phyloP scores from a whole-genome alignment of 2,888 invertebrate species.

The Oxycera nigricornis region DNA sequence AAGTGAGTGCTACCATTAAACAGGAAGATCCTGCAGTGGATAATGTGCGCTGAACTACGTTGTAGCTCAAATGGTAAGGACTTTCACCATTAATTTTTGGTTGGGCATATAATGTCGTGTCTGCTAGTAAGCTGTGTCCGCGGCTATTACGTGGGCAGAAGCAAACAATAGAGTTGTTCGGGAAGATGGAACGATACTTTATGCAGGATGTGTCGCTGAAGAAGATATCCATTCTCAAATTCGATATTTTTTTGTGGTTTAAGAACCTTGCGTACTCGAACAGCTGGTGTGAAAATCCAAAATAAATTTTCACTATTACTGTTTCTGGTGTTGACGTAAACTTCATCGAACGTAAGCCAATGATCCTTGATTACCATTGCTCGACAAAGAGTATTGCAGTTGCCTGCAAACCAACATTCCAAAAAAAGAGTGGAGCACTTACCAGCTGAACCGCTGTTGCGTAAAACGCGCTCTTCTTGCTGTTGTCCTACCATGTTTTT shows the following conservation, averaged over 20 bases:
- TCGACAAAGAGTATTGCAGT: too few species aligned
- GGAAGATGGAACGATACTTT: not conserved
- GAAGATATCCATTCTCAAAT: not conserved
- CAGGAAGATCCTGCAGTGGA: not conserved
- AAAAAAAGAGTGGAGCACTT: constrained; percentile 7
- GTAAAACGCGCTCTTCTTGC: constrained; percentile 56
- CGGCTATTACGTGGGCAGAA: not conserved
- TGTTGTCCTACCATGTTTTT: constrained; percentile 56
- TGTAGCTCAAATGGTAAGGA: not conserved
- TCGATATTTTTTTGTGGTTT: too few species aligned
- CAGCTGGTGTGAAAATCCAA: too few species aligned
- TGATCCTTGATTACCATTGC: too few species aligned
- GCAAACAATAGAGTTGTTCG: too few species aligned
- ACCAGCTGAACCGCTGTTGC: constrained; percentile 54
- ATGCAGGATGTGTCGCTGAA: not conserved
- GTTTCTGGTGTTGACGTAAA: too few species aligned
- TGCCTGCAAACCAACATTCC: not conserved
- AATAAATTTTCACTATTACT: too few species aligned
- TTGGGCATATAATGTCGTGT: not conserved
- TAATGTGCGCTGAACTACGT: not conserved
- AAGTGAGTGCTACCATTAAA: not conserved
- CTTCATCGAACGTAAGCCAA: too few species aligned
- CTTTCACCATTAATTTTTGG: constrained; percentile 16
- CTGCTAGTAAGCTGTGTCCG: not conserved
- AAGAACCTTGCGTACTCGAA: too few species aligned